Base-by-base conservation (phyloP, 2,797 vertebrate genomes). In the Premnoplex brunnescens region DNA sequence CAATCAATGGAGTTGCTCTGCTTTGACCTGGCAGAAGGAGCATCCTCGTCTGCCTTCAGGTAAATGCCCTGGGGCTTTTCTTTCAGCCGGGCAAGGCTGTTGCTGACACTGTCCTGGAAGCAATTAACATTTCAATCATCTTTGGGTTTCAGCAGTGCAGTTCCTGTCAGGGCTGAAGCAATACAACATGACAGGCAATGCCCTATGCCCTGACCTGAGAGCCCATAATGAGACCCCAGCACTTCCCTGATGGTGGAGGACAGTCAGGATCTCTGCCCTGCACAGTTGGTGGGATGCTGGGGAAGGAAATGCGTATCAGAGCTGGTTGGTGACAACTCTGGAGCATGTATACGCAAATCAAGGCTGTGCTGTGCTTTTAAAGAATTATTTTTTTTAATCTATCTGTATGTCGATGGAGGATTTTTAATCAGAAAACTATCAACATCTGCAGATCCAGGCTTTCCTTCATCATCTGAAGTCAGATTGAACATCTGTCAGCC, bases 101-200 rank as follows among this genome's bases (percentile, higher is more conserved):
- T 72, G 59, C 80, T 89, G 86, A 43, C 81, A 78, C 64, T 85
- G 87, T 93, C 46, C 75, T 88, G 46, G 64, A 89, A 95, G 66
- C 74, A 90, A 89, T 95, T 94, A 95, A 90, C 49, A 59, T 91
- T 87, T 93, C 67, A 60, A 24, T 93, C 77, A 62, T 64, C 80
- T 56, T 41, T 74, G 20, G 19, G 41, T 71, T 82, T 68, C 88
- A 77, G 71, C 55, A 71, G 6, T 43, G 76, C 80, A 23, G 68
- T 39, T 95, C 52, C 48, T 82, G 63, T 71, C 77, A 67, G 7
- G 60, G 68, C 68, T 64, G 85, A 71, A 71, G 93, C 64, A 58
- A 4, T 24, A 30, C 2, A 56, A 72, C 11, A 1, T 23, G 91
- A 81, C 49, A 88, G 72, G 71, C 79, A 30, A 3, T 76, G 85